Conservation (phyloP, 2,113 vertebrate genomes). For the Mirounga angustirostris region DNA sequence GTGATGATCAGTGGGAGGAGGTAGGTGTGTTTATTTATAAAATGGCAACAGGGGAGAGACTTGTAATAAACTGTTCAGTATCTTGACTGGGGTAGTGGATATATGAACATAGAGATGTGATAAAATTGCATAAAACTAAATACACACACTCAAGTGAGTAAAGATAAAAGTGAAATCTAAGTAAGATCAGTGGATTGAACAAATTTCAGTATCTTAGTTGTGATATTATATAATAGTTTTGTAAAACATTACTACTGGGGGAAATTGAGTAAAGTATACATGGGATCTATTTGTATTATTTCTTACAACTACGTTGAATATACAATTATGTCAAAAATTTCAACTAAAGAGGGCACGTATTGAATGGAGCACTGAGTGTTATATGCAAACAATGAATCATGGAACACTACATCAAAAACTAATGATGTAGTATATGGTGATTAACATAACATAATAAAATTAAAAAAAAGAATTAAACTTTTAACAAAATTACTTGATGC, state of each 20-base stretch:
- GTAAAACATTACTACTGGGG: not conserved
- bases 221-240: not conserved
- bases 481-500: no score
- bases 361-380: no score
- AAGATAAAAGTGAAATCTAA: not conserved
- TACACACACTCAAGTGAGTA: not conserved
- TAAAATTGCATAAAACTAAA: not conserved
- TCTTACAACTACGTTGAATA: not conserved
- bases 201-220: not conserved
- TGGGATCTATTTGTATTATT: not conserved
- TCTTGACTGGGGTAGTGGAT: not conserved
- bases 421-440: no score
- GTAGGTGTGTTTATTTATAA: not conserved
- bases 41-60: not conserved
- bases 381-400: no score
- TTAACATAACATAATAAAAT: no score
- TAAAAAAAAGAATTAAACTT: no score
- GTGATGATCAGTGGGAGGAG: no score
- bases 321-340: not conserved
- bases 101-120: not conserved
- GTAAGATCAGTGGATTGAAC: not conserved
- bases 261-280: not conserved
- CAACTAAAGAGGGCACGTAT: not conserved
- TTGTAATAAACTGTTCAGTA: no score
- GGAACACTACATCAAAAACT: no score